Percentiles rank a stretch among this genome's conserved stretches.
Conservation (phyloP, 2,888 invertebrate species). For the Coelopa pilipes region DNA sequence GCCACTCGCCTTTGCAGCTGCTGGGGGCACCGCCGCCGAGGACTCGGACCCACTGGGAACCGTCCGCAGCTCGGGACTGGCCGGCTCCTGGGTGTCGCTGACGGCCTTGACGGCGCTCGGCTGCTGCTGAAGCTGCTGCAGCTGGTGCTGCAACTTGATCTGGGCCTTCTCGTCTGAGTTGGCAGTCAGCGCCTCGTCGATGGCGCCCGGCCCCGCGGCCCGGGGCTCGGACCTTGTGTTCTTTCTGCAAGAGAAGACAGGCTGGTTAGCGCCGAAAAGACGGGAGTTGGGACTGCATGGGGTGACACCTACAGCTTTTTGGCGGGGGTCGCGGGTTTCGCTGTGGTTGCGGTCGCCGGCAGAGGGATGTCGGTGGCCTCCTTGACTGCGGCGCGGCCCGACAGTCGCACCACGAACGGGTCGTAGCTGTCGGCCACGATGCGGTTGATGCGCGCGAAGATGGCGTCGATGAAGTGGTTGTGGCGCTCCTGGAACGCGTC, state of each 20-base stretch:
- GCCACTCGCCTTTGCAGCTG: slow-evolving; percentile 50
- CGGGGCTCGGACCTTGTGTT: slow-evolving; percentile 62
- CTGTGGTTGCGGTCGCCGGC: slow-evolving; percentile 19
- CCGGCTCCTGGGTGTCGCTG: slow-evolving; percentile 39
- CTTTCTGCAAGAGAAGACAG: slow-evolving; percentile 50
- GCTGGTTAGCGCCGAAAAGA: neutral
- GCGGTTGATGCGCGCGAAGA: slow-evolving; percentile 83
- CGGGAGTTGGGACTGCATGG: too few relatives aligned
- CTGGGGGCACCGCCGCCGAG: slow-evolving; percentile 32
- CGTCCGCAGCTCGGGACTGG: slow-evolving; percentile 51
- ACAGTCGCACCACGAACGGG: slow-evolving; percentile 77
- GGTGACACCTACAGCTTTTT: slow-evolving; percentile 59
- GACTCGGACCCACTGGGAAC: slow-evolving; percentile 44
- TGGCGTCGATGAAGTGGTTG: slow-evolving; percentile 86
- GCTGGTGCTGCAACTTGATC: slow-evolving; percentile 65
- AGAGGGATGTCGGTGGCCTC: neutral
- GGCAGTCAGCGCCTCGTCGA: slow-evolving; percentile 18
- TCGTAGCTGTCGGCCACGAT: slow-evolving; percentile 84
- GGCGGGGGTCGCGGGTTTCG: slow-evolving; percentile 40
- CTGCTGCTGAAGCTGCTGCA: slow-evolving; percentile 57
- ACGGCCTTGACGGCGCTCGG: slow-evolving; percentile 50
- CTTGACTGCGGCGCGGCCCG: slow-evolving; percentile 48
- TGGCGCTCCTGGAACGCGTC: slow-evolving; percentile 78
- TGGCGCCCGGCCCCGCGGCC: slow-evolving; percentile 32
- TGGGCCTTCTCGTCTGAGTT: slow-evolving; percentile 46